These are phyloP conservation scores for Yoshiicerus persimilis DNA, from an alignment of 1,140 invertebrate genomes.

Conservation along the genomic window DNA sequence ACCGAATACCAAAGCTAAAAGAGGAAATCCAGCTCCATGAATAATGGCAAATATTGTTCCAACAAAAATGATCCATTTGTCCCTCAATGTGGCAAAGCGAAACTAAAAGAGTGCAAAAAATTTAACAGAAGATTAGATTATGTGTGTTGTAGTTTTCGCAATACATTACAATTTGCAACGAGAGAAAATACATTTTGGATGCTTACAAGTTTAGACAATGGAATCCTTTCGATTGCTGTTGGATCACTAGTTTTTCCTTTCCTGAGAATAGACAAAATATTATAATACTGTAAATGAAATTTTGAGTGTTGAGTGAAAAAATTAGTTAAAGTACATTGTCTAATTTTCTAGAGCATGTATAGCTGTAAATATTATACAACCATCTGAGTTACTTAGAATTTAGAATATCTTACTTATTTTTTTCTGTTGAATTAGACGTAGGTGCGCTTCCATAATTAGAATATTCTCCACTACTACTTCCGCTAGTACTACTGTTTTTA, in stretches of 20 bases:
- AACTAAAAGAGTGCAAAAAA: slow-evolving; percentile 57
- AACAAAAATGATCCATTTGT: slow-evolving; percentile 63
- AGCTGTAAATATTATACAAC: not conserved
- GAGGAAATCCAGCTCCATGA: slow-evolving; percentile 65
- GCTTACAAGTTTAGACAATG: slow-evolving; percentile 16
- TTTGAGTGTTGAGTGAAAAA: no score
- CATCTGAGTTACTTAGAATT: not conserved
- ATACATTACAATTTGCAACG: not conserved
- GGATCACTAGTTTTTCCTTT: not conserved
- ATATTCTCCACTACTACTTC: not conserved
- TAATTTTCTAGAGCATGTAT: not conserved
- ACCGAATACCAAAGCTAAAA: slow-evolving; percentile 71
- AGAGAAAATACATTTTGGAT: not conserved
- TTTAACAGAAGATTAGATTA: not conserved
- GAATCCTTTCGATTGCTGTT: slow-evolving; percentile 30
- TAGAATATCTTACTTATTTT: not conserved
- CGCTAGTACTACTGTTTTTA: not conserved
- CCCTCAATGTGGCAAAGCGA: slow-evolving; percentile 60
- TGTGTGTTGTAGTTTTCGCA: not conserved
- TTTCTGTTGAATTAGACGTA: not conserved
- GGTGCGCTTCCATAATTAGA: not conserved
- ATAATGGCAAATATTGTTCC: slow-evolving; percentile 62
- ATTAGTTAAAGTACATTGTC: not conserved
- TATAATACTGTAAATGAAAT: not conserved
- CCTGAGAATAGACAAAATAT: not conserved